A percentile compares a stretch with the other conserved stretches of the same genome.
These are phyloP conservation scores for Isaurus tuberculatus DNA, from an alignment of 92 coral and sea anemone species.

Conservation along the genomic window DNA sequence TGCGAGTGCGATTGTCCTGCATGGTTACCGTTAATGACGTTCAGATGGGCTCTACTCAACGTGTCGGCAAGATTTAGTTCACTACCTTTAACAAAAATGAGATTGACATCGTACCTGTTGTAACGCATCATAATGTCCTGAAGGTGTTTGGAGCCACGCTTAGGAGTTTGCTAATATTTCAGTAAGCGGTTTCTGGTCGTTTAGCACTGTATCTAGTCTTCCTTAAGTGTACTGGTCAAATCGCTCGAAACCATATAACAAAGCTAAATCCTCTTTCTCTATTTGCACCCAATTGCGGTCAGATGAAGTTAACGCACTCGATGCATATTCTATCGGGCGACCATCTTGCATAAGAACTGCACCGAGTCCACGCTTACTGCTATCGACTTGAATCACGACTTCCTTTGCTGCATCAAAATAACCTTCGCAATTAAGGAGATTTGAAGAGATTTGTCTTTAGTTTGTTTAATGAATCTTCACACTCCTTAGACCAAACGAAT, in stretches of 20 bases:
- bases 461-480: slow-evolving; percentile 7
- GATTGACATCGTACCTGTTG: slow-evolving; percentile 58
- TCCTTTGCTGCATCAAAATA: slow-evolving; percentile 47
- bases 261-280: slow-evolving; percentile 68
- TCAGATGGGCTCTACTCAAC: slow-evolving; percentile 64
- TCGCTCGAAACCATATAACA: slow-evolving; percentile 60
- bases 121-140: slow-evolving; percentile 62
- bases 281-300: slow-evolving; percentile 66
- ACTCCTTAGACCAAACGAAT: slow-evolving; percentile 58
- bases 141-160: slow-evolving; percentile 66
- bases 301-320: slow-evolving; percentile 57
- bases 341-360: slow-evolving; percentile 63
- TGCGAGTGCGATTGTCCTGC: slow-evolving; percentile 47
- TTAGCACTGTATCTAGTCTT: slow-evolving; percentile 40
- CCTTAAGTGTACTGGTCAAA: slow-evolving; percentile 70
- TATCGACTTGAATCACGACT: slow-evolving; percentile 61
- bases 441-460: neutral
- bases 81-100: slow-evolving; percentile 48
- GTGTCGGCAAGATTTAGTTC: slow-evolving; percentile 62
- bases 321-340: slow-evolving; percentile 62
- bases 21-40: slow-evolving; percentile 45
- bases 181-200: slow-evolving; percentile 61
- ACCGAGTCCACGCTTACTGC: slow-evolving; percentile 67
- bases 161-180: slow-evolving; percentile 60
- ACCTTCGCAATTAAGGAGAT: slow-evolving; percentile 8